Percentiles rank a stretch among this genome's conserved stretches.
phyloP scores from a whole-genome alignment of 2,888 invertebrate species.

The Kryphioiulus occultus region DNA sequence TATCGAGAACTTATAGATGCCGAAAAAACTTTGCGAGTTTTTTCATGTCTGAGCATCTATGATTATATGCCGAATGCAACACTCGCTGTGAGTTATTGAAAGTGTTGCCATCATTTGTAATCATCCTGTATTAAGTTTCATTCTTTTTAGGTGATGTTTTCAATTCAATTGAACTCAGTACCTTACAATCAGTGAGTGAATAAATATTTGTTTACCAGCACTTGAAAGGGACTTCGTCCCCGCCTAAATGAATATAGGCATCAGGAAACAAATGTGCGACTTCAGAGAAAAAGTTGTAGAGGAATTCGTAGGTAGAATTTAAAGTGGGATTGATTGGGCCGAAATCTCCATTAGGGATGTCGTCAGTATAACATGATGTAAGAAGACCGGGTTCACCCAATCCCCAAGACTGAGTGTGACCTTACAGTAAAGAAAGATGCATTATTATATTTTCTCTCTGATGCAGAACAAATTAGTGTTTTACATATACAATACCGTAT shows the following conservation, averaged over 20 bases:
- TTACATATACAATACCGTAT: constrained; percentile 55
- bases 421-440: constrained; percentile 61
- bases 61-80: too few species aligned
- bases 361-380: constrained; percentile 73
- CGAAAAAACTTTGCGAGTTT: too few species aligned
- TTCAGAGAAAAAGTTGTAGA: constrained; percentile 74
- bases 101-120: too few species aligned
- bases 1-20: too few species aligned
- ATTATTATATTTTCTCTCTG: neutral
- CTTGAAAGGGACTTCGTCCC: constrained; percentile 84
- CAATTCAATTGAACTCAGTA: too few species aligned
- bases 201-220: constrained; percentile 73
- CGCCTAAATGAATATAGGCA: constrained; percentile 84
- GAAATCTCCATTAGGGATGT: constrained; percentile 66
- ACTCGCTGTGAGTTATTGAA: too few species aligned
- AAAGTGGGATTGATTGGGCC: constrained; percentile 83
- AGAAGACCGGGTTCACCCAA: constrained; percentile 75
- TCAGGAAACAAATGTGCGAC: constrained; percentile 76
- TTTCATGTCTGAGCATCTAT: too few species aligned
- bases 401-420: constrained; percentile 89
- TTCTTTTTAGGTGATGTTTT: too few species aligned
- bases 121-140: too few species aligned
- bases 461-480: neutral
- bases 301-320: constrained; percentile 72
- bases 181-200: too few species aligned